Base-by-base conservation (phyloP, 2,888 invertebrate genomes). In the Zonitis immaculata region DNA sequence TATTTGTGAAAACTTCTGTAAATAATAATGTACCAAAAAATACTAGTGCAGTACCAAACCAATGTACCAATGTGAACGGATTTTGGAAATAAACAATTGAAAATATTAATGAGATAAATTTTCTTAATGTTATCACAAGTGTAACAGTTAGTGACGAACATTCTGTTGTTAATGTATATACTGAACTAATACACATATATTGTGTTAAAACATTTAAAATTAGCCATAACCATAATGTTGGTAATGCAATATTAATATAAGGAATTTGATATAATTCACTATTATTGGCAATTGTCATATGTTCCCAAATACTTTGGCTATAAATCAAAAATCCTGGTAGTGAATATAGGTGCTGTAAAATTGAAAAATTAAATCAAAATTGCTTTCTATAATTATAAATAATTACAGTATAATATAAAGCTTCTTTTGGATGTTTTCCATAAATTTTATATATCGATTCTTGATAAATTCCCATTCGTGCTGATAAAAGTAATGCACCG, bases 41-140 rank as follows among this genome's bases (percentile, higher is more conserved):
- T 1, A 99, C 97, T 42, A 95, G 76, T 1, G 84, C 67, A 0
- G 97, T 93, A 5, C 97, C 97, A 32, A 91, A 67, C 93, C 96
- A 95, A 73, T 99, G 98, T 43, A 84, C 84, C 0, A 84, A 7
- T 0, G 96, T 97, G 71, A 99, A 99, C 0, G 93, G 89, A 79
- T 98, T 99, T 65, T 86, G 82, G 73, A 99, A 99, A 75, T 96
- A 95, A 45, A 92, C 66, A 63, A 99, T 95, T 0, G 97, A 98
- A 71, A 99, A 89, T n/a, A 99, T 75, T 30, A 99, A 79, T 0
- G 96, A 96, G 27, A 93, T 82, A 72, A 99, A 99, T 77, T 99
- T 99, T 46, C 99, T 81, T 49, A 98, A 76, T 0, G 99, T 99
- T 26, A 99, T 89, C 0, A 99, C 94, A 62, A 99, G 79, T 0